phyloP scores from a whole-genome alignment of 2,797 vertebrate genomes.

The Aphelocoma californica region DNA sequence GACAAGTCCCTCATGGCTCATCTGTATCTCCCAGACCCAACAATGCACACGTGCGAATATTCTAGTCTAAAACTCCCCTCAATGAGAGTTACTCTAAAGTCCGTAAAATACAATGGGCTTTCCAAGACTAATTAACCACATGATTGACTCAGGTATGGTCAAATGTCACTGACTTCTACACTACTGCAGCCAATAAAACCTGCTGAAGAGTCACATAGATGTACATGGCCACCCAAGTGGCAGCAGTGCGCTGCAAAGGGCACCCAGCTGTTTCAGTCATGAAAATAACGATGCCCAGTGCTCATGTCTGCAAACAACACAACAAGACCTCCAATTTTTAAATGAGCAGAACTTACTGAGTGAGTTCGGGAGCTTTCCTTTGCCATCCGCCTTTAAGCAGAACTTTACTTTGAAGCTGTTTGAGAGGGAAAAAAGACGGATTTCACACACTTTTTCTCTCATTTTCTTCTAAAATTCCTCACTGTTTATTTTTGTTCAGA shows the following conservation, averaged over 20 bases:
- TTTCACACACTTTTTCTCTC: not conserved
- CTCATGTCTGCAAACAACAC: not conserved
- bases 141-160: not conserved
- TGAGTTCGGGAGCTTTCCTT: conserved; percentile 75
- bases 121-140: not conserved
- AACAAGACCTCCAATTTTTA: not conserved
- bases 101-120: not conserved
- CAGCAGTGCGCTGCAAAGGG: not conserved
- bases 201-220: not conserved
- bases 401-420: conserved; percentile 90
- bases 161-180: not conserved
- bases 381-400: conserved; percentile 87
- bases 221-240: not conserved
- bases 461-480: not conserved
- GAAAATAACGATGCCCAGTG: not conserved
- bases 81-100: not conserved
- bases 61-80: not conserved
- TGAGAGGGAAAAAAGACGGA: not conserved
- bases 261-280: not conserved
- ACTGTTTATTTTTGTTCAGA: not conserved
- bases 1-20: not conserved
- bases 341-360: conserved; percentile 81
- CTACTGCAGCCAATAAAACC: not conserved
- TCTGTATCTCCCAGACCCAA: not conserved
- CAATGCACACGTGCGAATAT: not conserved